These are phyloP conservation scores for Hemistola chrysoprasaria DNA, from an alignment of 2,888 invertebrate genomes.

Conservation along the genomic window DNA sequence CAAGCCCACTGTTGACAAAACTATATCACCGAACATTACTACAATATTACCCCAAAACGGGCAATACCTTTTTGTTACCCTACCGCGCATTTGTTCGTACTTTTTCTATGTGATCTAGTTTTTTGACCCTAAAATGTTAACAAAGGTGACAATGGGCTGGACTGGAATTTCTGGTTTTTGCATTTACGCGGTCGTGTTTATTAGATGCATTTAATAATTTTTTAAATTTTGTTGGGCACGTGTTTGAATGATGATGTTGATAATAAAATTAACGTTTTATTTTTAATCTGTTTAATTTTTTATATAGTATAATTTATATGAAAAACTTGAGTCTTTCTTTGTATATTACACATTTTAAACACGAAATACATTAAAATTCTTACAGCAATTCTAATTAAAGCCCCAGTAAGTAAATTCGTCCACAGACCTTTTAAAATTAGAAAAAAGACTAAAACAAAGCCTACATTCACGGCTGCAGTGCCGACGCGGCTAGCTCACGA, in stretches of 20 bases:
- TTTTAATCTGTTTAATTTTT: too few species aligned
- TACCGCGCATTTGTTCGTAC: conserved; percentile 58
- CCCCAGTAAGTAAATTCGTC: conserved; percentile 2
- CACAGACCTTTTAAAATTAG: conserved; percentile 62
- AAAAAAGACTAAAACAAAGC: conserved; percentile 69
- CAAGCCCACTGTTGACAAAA: conserved; percentile 79
- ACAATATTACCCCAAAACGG: conserved; percentile 75
- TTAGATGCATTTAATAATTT: conserved; percentile 26
- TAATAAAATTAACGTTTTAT: too few species aligned
- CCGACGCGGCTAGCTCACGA: conserved; percentile 52
- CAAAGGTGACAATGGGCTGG: conserved; percentile 50
- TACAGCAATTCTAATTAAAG: neutral
- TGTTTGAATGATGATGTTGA: conserved; percentile 8
- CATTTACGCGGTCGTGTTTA: conserved; percentile 31
- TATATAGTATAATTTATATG: too few species aligned
- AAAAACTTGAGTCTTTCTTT: too few species aligned
- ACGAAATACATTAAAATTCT: too few species aligned
- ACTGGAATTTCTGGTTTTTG: conserved; percentile 67
- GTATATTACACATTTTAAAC: too few species aligned
- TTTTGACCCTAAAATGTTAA: conserved; percentile 65
- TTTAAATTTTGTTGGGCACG: conserved; percentile 23
- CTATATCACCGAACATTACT: conserved; percentile 77
- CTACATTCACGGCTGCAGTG: conserved; percentile 52
- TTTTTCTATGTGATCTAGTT: conserved; percentile 70
- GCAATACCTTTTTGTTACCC: conserved; percentile 62